Evolutionary conservation across 2,113 vertebrate genomes (phyloP), one percentile per base, ranked within the genome.

Genomic region (Pollachius pollachius): DNA sequence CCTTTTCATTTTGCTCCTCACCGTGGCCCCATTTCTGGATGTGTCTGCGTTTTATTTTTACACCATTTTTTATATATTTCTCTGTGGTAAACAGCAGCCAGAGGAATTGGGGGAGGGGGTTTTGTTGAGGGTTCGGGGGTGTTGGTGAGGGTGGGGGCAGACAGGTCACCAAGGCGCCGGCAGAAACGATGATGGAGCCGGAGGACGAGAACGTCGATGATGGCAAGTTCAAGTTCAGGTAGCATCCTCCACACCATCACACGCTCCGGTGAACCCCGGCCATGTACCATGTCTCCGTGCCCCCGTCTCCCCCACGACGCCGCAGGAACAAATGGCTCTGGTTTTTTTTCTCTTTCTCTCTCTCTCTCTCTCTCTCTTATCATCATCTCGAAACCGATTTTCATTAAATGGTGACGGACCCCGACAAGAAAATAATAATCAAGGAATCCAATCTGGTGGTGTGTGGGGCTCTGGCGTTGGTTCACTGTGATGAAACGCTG

Each of bases 21-120:
- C 83, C 89, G 88, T 88, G 87, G 84, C 86, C 77, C 76, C 73
- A 78, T 89, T 90, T 85, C 71, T 16, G 72, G 56, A 77, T n/a
- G 23, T 54, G 52, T 76, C 48, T n/a, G 23, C 54, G 52, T 68
- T 54, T 80, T 79, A 71, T 76, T 72, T 65, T 25, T 52, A 3
- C 16, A 30, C 34, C 4, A 23, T 48, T 48, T 68, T 54, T 81
- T 77, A 73, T 71, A 83, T 76, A 77, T 81, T 66, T 69, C 54
- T 62, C 37, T 5, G 58, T 71, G 63, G 79, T 87, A 85, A 78
- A 83, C 81, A 78, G 65, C 12, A 81, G 82, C 79, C 74, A 66
- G 67, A 72, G 77, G 76, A 81, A 13, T 7, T 5, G 1, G 41
- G 11, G 0, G 65, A 77, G 72, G 52, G 2, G 16, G 52, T 15